These are phyloP conservation scores for Phylloscopus collybita DNA, from an alignment of 2,797 vertebrate species.

Conservation along the genomic window DNA sequence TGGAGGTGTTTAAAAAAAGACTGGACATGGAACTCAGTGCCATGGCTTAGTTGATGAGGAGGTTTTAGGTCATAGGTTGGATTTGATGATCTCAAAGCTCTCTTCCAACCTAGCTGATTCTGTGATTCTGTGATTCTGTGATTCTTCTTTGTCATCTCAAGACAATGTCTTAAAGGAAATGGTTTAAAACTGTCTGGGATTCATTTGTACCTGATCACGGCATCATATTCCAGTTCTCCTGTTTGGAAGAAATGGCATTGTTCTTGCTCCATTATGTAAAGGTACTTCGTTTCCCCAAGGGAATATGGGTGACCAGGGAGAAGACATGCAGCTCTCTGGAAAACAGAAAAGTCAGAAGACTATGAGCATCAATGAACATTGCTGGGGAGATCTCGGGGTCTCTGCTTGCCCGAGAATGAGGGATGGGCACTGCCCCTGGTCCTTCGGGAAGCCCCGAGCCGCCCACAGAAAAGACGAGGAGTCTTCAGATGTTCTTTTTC, in stretches of 20 bases:
- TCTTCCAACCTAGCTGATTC: background rate
- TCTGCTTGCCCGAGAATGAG: no score
- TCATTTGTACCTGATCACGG: background rate
- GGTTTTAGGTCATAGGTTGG: background rate
- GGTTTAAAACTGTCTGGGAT: background rate
- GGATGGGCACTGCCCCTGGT: no score
- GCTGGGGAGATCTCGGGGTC: no score
- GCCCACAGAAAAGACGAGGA: no score
- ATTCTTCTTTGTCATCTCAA: background rate
- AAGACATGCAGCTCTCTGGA: background rate
- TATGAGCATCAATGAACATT: background rate
- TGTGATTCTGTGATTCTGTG: background rate
- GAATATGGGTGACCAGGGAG: background rate
- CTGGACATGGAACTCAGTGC: no score
- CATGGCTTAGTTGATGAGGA: background rate
- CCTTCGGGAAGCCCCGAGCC: no score
- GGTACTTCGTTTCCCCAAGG: fast-evolving
- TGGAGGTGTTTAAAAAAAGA: background rate
- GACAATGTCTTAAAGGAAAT: background rate
- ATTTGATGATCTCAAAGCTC: background rate
- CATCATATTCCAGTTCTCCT: background rate
- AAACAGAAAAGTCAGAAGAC: background rate
- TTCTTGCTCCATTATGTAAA: background rate
- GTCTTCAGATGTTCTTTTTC: no score
- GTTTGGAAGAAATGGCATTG: background rate